A percentile compares a stretch with the other conserved stretches of the same genome.
Conservation (phyloP, 2,888 invertebrate species). For the Brachypalpus laphriformis region DNA sequence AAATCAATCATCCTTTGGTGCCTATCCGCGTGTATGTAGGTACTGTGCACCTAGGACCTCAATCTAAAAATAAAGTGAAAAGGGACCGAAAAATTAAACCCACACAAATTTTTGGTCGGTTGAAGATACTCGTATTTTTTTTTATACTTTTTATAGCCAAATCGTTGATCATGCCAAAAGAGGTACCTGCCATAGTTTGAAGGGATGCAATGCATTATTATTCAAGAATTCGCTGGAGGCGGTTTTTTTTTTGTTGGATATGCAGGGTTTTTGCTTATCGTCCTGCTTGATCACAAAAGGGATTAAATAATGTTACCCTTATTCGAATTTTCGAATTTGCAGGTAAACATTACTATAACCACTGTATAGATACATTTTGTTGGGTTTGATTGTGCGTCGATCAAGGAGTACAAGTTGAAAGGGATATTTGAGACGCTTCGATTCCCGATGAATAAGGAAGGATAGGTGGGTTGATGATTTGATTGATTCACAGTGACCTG, state of each 20-base stretch:
- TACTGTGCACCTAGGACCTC: background rate
- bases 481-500: conserved; percentile 60
- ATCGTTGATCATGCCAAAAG: conserved; percentile 63
- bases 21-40: background rate
- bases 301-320: conserved; percentile 72
- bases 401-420: conserved; percentile 41
- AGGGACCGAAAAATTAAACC: conserved; percentile 59
- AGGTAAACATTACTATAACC: conserved; percentile 45
- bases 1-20: conserved; percentile 14
- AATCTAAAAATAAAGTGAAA: conserved; percentile 47
- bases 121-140: conserved; percentile 17
- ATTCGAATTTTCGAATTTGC: conserved; percentile 37
- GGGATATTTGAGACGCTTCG: conserved; percentile 41
- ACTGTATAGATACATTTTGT: conserved; percentile 9
- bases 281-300: conserved; percentile 52
- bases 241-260: conserved; percentile 17
- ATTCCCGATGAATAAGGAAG: conserved; percentile 4
- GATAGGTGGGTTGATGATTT: conserved; percentile 27
- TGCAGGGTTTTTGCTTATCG: conserved; percentile 38
- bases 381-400: conserved; percentile 33
- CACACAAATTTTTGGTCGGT: conserved; percentile 60
- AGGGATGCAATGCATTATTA: conserved; percentile 64
- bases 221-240: conserved; percentile 68
- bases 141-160: conserved; percentile 40
- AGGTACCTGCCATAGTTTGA: conserved; percentile 41